phyloP scores from a whole-genome alignment of 53 echinoderm and acorn worm species.

The Stichopus horrens region DNA sequence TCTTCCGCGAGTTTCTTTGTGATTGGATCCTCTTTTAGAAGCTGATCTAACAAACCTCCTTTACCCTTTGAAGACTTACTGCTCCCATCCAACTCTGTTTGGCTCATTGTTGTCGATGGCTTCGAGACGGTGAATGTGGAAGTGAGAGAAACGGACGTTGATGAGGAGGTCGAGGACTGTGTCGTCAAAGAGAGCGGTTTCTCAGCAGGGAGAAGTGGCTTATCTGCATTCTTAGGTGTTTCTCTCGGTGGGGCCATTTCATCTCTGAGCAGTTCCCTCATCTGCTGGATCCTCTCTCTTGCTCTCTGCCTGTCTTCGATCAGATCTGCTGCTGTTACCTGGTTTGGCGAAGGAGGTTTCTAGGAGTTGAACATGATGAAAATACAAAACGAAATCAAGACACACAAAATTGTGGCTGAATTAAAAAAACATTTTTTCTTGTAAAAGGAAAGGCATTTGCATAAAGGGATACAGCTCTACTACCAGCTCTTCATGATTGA shows the following conservation, averaged over 20 bases:
- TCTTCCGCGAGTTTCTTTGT: constrained; percentile 14
- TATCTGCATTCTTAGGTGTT: constrained; percentile 10
- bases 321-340: constrained; percentile 38
- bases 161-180: neutral
- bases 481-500: too few species aligned
- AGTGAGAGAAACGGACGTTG: neutral
- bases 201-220: constrained; percentile 26
- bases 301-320: constrained; percentile 42
- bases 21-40: constrained; percentile 11
- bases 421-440: too few species aligned
- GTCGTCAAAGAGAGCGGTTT: neutral
- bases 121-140: neutral
- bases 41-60: constrained; percentile 7
- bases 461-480: too few species aligned
- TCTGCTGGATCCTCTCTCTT: constrained; percentile 13
- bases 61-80: neutral
- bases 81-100: neutral
- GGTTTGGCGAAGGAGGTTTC: constrained; percentile 28
- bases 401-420: too few species aligned
- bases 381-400: neutral
- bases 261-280: constrained; percentile 28
- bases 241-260: constrained; percentile 10
- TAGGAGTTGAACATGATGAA: neutral
- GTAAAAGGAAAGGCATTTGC: too few species aligned
- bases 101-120: neutral